Evolutionary conservation across 2,113 vertebrate genomes (phyloP).

Genomic region (Rhinoderma darwinii): DNA sequence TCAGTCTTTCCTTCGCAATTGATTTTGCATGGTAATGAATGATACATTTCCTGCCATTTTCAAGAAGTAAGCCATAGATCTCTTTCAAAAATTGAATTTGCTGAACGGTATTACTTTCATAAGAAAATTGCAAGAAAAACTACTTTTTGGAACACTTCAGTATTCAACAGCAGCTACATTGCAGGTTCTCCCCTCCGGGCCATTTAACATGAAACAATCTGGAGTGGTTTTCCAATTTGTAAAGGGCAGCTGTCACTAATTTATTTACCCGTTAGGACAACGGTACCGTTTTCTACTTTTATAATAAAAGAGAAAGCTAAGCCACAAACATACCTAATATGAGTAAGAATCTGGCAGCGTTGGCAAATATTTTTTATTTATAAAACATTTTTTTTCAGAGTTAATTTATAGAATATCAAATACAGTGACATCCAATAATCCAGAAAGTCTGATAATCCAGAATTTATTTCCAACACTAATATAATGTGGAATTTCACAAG

Average conservation of each 20-base stretch:
- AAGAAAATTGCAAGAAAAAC: conserved; percentile 24
- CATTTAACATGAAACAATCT: conserved; percentile 27
- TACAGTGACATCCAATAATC: no score
- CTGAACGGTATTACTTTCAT: conserved; percentile 26
- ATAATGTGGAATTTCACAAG: no score
- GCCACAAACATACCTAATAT: not conserved
- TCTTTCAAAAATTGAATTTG: conserved; percentile 46
- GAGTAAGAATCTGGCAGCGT: not conserved
- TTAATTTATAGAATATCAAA: no score
- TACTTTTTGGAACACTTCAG: conserved; percentile 28
- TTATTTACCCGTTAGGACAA: conserved; percentile 16
- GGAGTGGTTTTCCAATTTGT: not conserved
- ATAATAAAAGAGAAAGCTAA: not conserved
- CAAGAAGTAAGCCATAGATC: conserved; percentile 31
- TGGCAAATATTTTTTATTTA: no score
- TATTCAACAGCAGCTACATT: conserved; percentile 19
- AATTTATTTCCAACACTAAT: no score
- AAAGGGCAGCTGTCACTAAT: conserved; percentile 15
- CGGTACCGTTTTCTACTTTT: not conserved
- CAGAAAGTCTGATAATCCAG: no score
- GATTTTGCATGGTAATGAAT: conserved; percentile 52
- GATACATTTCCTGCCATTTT: conserved; percentile 41
- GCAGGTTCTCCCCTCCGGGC: conserved; percentile 16
- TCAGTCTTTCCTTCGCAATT: conserved; percentile 37
- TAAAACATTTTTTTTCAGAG: no score